Conservation (phyloP, 2,888 invertebrate genomes). For the Stegophylla sp. region DNA sequence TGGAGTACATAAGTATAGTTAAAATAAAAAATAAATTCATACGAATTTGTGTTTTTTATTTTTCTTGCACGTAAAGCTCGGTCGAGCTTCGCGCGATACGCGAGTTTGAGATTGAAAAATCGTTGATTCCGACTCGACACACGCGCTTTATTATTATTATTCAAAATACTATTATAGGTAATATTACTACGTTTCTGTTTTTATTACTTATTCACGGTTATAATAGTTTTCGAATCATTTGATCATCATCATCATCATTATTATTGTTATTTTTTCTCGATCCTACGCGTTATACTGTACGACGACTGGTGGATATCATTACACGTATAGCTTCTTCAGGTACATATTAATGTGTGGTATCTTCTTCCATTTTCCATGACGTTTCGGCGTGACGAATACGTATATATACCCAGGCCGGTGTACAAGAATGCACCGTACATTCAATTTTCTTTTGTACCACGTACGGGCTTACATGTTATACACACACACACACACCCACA, state of each 20-base stretch:
- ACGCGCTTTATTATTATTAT: no score
- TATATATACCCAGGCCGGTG: conserved; percentile 32
- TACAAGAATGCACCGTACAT: conserved; percentile 44
- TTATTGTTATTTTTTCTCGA: conserved; percentile 16
- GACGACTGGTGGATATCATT: conserved; percentile 12
- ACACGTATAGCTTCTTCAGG: conserved; percentile 8
- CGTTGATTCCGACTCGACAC: no score
- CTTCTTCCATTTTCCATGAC: conserved; percentile 41
- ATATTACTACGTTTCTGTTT: no score
- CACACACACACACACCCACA: not conserved
- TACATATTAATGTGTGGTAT: not conserved
- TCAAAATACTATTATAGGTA: no score
- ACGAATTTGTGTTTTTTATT: no score
- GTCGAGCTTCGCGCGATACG: no score
- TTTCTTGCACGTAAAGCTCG: no score
- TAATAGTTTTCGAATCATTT: conserved; percentile 5
- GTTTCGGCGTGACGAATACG: conserved; percentile 56
- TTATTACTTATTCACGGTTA: not conserved
- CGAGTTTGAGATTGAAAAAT: no score
- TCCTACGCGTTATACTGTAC: conserved; percentile 13
- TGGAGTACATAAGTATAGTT: no score
- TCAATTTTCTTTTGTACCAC: conserved; percentile 48
- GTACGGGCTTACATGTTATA: not conserved
- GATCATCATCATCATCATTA: conserved; percentile 20
- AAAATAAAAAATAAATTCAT: no score